Evolutionary conservation across 1,140 invertebrate genomes (phyloP), one percentile per base, ranked within the genome.

Genomic region (Dreissena polymorpha): DNA sequence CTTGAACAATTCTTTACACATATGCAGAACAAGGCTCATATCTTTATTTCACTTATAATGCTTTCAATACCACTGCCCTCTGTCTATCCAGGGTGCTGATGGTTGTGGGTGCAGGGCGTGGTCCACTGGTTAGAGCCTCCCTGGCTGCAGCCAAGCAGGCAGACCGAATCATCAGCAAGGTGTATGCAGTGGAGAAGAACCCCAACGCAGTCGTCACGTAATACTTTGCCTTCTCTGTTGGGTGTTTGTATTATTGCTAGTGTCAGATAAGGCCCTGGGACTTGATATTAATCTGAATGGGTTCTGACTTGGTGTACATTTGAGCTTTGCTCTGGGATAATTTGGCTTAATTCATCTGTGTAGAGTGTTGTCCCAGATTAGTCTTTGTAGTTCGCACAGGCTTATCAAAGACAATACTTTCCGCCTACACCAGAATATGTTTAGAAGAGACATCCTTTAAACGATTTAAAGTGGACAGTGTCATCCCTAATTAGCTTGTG

Each of bases 101-200:
- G 90, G 91, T 93, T 23, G 90, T 93, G 10, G 92, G 92, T 50
- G 98, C 98, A 69, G 99, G 99, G 0, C 93, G 99, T 90, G 99
- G 99, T 10, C 99, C 99, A 3, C 93, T 99, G 68, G 97, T 99
- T 3, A 94, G 96, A 84, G 96, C 97, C 29, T 94, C 96, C 51
- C 92, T 99, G 3, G 96, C 96, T 92, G 98, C 98, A 12, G 95
- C 97, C 0, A 93, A 94, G 74, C 94, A 95, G 77, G 95, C 95
- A 8, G 93, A 95, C 51, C 93, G 94, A 64, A 94, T 94, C 89
- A 94, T 97, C 2, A 94, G 95, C 67, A 95, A 95, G 73, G 77
- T 94, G 3, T 98, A 98, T 93, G 98, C 98, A 23, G 96, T 99
- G 0, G 99, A 99, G 92, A 99, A 99, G 93, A 99, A 99, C 95